phyloP scores from a whole-genome alignment of 2,797 vertebrate genomes.

The Neomorphus geoffroyi region DNA sequence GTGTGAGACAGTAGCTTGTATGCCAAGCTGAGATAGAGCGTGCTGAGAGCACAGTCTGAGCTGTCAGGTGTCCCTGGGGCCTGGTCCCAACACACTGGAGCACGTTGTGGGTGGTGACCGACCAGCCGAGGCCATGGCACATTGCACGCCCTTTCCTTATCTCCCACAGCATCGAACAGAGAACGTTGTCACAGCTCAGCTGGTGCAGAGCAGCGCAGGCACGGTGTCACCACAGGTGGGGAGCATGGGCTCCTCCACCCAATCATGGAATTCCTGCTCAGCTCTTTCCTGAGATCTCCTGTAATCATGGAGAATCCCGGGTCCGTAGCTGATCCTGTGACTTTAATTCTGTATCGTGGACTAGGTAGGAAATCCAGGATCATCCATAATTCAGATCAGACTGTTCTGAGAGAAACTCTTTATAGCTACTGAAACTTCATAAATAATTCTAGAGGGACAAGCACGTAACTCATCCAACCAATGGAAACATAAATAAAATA shows the following conservation, averaged over 20 bases:
- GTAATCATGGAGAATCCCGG: neutral
- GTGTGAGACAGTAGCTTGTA: neutral
- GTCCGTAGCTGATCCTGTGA: neutral
- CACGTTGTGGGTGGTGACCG: neutral
- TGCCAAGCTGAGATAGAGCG: too few relatives aligned
- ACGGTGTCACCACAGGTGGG: neutral
- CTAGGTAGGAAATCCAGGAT: constrained; percentile 30
- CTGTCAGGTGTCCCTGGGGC: neutral
- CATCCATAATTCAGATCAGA: constrained; percentile 66
- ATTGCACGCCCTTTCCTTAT: neutral
- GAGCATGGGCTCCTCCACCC: neutral
- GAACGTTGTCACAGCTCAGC: fast-evolving
- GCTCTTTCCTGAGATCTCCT: neutral
- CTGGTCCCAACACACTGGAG: neutral
- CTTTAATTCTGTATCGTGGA: constrained; percentile 48
- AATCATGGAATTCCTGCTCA: neutral
- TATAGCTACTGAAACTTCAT: constrained; percentile 64
- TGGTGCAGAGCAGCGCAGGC: neutral
- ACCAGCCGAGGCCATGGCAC: fast-evolving
- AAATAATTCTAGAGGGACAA: constrained; percentile 70
- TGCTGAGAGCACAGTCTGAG: neutral
- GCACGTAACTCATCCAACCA: constrained; percentile 63
- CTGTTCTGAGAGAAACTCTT: constrained; percentile 51
- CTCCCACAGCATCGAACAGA: neutral
- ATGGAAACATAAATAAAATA: constrained; percentile 68